Conservation (phyloP, 2,888 invertebrate genomes). For the Drosophila formosana region DNA sequence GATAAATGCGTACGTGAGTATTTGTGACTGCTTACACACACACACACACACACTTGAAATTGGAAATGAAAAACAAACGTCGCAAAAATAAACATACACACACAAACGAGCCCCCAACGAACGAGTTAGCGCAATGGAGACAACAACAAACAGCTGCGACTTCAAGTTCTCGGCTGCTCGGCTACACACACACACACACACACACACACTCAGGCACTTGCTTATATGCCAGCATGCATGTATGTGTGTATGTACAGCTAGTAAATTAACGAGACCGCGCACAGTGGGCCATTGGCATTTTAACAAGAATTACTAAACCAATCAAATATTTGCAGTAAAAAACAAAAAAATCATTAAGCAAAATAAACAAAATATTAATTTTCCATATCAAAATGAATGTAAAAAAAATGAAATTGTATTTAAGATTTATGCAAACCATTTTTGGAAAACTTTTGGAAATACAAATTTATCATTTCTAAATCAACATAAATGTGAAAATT, state of each 20-base stretch:
- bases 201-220: neutral
- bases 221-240: neutral
- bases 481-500: too few species aligned
- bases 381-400: too few species aligned
- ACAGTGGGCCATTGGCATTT: neutral
- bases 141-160: constrained; percentile 38
- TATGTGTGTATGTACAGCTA: constrained; percentile 3
- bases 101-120: constrained; percentile 69
- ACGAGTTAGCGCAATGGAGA: constrained; percentile 28
- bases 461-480: too few species aligned
- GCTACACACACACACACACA: constrained; percentile 14
- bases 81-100: constrained; percentile 42
- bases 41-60: neutral
- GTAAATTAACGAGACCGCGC: constrained; percentile 25
- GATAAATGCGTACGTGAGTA: constrained; percentile 18
- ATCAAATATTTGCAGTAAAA: too few species aligned
- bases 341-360: too few species aligned
- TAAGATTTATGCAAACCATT: too few species aligned
- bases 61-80: constrained; percentile 24
- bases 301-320: neutral
- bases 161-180: constrained; percentile 53
- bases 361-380: too few species aligned
- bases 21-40: constrained; percentile 3
- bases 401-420: too few species aligned
- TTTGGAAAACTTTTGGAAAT: too few species aligned